Evolutionary conservation across 2,797 vertebrate species (phyloP).

Genomic region (Chloroceryle inda): DNA sequence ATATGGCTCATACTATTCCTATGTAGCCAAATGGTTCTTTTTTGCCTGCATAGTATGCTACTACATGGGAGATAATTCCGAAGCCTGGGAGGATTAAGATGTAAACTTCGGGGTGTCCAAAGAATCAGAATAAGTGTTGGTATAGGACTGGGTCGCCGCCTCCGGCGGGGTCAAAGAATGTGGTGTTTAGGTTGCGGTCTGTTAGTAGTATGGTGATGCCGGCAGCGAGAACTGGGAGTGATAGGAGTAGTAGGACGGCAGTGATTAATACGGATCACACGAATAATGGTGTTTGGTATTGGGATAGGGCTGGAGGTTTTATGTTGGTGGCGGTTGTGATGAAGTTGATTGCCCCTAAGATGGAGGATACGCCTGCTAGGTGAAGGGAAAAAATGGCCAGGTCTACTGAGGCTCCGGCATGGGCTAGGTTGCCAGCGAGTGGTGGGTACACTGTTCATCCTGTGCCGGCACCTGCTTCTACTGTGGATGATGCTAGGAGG

Average conservation of each 20-base stretch:
- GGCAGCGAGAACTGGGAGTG: background rate
- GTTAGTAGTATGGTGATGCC: background rate
- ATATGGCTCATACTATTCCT: conserved; percentile 14
- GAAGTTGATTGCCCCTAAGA: background rate
- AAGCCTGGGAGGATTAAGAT: background rate
- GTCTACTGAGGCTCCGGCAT: background rate
- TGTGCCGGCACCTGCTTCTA: no score
- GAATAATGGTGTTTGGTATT: background rate
- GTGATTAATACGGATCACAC: background rate
- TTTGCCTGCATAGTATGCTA: background rate
- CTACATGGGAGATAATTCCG: background rate
- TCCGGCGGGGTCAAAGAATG: background rate
- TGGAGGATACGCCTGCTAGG: background rate
- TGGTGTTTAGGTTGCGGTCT: background rate
- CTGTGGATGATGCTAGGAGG: background rate
- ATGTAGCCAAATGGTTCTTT: background rate
- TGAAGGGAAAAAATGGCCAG: background rate
- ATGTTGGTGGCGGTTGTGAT: background rate
- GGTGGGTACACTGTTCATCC: no score
- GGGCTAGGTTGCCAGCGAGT: background rate
- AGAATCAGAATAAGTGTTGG: conserved; percentile 57
- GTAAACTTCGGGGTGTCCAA: background rate
- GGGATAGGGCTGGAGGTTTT: no score
- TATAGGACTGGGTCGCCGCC: background rate
- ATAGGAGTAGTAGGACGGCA: background rate